Base-by-base conservation (phyloP, 2,797 vertebrate genomes). In the Bradypus variegatus region DNA sequence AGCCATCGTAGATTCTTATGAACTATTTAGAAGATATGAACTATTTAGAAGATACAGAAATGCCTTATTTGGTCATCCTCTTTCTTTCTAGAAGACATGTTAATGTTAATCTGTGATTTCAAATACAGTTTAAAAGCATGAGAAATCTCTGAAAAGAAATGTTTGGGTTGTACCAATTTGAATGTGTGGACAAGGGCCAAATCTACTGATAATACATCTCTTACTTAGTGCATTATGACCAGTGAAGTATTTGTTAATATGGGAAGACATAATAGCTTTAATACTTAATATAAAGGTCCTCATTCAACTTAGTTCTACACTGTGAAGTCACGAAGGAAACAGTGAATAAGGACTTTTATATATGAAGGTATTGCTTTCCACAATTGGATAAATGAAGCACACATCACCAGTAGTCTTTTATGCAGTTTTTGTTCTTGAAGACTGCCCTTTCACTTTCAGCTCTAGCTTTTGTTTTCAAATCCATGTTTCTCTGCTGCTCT, bases 61-160 rank as follows among this genome's bases (percentile, higher is more conserved):
- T 89, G 14, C 65, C 60, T 89, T 89, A 41, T 79, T 82, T 89
- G 60, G 11, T 31, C 45, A 85, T 31, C 75, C 23, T 5, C 21
- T 73, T 75, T 67, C 38, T 86, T 89, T 65, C 38, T 80, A n/a
- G 16, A 89, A 38, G 48, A 81, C 36, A 77, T 82, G 23, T 89
- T 93, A 85, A 55, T 41, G 38, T 50, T 91, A 36, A 70, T 3
- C 70, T 89, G 31, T 73, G 55, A 67, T 90, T 90, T 94, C 70
- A 81, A 86, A 31, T 93, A 80, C 27, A 15, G 27, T 27, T 90
- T 70, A 89, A 94, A 91, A 90, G 48, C 58, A 38, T 78, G 55
- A 83, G 45, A 89, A 55, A 45, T 69, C 36, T 73, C 62, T 64
- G 48, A 73, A 75, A 91, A 84, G 23, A 89, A 78, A 62, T 77